These are phyloP conservation scores for Falcaria lacertinaria DNA, from an alignment of 2,888 invertebrate genomes.

Conservation along the genomic window DNA sequence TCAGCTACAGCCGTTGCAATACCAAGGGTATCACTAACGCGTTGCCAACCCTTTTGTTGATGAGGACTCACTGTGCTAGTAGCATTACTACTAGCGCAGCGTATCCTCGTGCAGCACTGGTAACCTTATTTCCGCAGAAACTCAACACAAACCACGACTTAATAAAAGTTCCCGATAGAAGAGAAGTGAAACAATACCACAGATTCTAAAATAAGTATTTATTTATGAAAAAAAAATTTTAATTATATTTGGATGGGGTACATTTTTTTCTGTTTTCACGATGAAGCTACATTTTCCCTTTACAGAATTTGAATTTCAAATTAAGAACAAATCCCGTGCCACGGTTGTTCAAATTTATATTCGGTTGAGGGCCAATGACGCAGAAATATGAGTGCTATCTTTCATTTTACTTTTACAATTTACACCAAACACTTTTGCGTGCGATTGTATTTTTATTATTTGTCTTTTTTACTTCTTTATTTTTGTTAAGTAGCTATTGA, in stretches of 20 bases:
- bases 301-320: conserved; percentile 68
- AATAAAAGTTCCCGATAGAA: neutral
- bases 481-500: too few species aligned
- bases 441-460: conserved; percentile 17
- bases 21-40: too few species aligned
- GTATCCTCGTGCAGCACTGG: conserved; percentile 5
- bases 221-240: conserved; percentile 49
- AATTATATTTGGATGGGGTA: conserved; percentile 62
- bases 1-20: too few species aligned
- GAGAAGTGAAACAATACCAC: conserved; percentile 23
- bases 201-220: conserved; percentile 49
- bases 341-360: conserved; percentile 64
- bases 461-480: too few species aligned
- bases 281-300: conserved; percentile 52
- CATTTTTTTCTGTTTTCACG: conserved; percentile 58
- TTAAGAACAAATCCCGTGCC: conserved; percentile 58
- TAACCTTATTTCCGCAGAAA: too few species aligned
- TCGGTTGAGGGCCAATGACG: conserved; percentile 61
- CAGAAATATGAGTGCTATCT: conserved; percentile 64
- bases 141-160: conserved; percentile 10
- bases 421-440: conserved; percentile 45
- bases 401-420: conserved; percentile 54
- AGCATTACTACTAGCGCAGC: too few species aligned
- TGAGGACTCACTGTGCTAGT: too few species aligned
- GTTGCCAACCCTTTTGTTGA: too few species aligned